phyloP scores from a whole-genome alignment of 2,113 vertebrate species.

The Hucho hucho region DNA sequence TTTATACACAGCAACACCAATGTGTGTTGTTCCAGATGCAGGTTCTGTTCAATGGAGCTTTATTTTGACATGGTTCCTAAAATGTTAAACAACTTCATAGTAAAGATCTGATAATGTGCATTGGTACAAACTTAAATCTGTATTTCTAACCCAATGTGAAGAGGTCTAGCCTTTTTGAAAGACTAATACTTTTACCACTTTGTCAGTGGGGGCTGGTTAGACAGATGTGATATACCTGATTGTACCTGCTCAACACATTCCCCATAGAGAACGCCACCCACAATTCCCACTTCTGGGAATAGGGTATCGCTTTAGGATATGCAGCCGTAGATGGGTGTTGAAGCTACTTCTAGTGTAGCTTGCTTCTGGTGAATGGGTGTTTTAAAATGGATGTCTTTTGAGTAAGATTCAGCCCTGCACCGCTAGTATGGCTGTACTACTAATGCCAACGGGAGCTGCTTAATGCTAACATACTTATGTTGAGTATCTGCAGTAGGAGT shows the following conservation, averaged over 20 bases:
- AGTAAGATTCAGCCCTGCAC: too few species aligned
- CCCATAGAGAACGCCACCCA: constrained; percentile 7
- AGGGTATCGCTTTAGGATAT: not conserved
- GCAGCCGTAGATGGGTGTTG: constrained; percentile 17
- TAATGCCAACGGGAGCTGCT: not conserved
- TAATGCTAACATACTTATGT: too few species aligned
- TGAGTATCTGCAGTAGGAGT: too few species aligned
- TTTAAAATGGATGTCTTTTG: too few species aligned
- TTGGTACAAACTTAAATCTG: constrained; percentile 2
- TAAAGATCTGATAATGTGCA: too few species aligned
- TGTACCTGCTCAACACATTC: constrained; percentile 56
- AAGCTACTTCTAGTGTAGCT: constrained; percentile 41
- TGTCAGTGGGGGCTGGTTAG: too few species aligned
- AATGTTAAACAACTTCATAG: too few species aligned
- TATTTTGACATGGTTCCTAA: too few species aligned
- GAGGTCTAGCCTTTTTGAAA: not conserved
- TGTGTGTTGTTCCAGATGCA: constrained; percentile 2
- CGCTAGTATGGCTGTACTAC: too few species aligned
- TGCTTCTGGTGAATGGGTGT: constrained; percentile 48
- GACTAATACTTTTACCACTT: not conserved
- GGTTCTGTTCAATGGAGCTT: too few species aligned
- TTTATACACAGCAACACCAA: constrained; percentile 52
- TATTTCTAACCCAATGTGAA: not conserved
- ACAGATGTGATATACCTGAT: constrained; percentile 34
- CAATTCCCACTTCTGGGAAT: not conserved